phyloP scores from a whole-genome alignment of 1,140 invertebrate genomes.

The Conus betulinus region DNA sequence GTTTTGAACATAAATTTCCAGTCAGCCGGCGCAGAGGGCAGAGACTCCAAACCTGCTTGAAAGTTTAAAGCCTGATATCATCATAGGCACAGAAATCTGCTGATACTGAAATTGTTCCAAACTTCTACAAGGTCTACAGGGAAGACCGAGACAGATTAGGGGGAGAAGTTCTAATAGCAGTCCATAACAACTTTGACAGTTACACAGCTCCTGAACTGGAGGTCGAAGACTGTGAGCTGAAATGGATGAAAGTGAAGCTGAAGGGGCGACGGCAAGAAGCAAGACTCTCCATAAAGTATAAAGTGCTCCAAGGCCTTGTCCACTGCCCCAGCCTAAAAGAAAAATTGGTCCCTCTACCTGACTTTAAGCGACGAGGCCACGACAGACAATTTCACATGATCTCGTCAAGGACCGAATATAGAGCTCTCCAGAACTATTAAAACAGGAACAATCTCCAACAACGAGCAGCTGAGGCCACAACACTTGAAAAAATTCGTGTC shows the following conservation, averaged over 20 bases:
- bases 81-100: slow-evolving; percentile 20
- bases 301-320: too few relatives aligned
- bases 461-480: too few relatives aligned
- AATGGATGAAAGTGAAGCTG: background rate
- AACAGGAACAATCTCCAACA: too few relatives aligned
- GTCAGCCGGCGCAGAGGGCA: background rate
- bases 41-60: slow-evolving; percentile 3
- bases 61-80: slow-evolving; percentile 37
- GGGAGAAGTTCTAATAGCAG: background rate
- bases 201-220: background rate
- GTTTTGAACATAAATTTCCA: slow-evolving; percentile 36
- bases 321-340: too few relatives aligned
- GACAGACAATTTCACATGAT: too few relatives aligned
- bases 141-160: background rate
- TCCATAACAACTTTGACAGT: background rate
- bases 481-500: too few relatives aligned
- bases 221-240: background rate
- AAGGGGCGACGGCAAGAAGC: too few relatives aligned
- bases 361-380: too few relatives aligned
- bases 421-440: too few relatives aligned
- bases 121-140: background rate
- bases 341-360: too few relatives aligned
- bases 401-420: too few relatives aligned
- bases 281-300: too few relatives aligned
- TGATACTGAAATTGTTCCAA: background rate